Evolutionary conservation across 1,140 invertebrate species (phyloP).

Genomic region (Aphelinus atriplicis): DNA sequence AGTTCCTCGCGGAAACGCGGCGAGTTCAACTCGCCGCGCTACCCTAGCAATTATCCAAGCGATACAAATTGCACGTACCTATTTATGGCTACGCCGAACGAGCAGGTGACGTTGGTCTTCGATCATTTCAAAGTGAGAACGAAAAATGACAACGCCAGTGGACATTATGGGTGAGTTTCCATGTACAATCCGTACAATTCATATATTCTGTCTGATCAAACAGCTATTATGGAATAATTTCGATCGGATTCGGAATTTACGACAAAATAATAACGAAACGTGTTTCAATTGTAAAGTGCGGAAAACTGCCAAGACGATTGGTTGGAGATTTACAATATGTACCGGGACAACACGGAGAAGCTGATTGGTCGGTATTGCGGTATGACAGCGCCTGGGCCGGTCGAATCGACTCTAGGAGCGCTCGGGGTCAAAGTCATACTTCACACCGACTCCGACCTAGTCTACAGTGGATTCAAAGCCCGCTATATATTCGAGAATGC

Average conservation of each 20-base stretch:
- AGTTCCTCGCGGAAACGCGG: slow-evolving; percentile 87
- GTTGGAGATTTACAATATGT: slow-evolving; percentile 91
- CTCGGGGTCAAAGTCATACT: slow-evolving; percentile 84
- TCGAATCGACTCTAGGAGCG: slow-evolving; percentile 87
- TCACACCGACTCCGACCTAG: slow-evolving; percentile 83
- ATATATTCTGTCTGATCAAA: slow-evolving; percentile 12
- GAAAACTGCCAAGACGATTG: slow-evolving; percentile 89
- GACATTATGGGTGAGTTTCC: slow-evolving; percentile 69
- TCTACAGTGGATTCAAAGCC: slow-evolving; percentile 91
- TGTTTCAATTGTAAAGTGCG: slow-evolving; percentile 59
- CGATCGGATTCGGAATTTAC: too few relatives aligned
- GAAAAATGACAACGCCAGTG: slow-evolving; percentile 69
- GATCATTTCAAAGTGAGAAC: slow-evolving; percentile 90
- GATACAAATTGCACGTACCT: slow-evolving; percentile 92
- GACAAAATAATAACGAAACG: too few relatives aligned
- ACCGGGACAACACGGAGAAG: slow-evolving; percentile 80
- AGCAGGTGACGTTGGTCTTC: slow-evolving; percentile 92
- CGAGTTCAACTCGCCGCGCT: slow-evolving; percentile 94
- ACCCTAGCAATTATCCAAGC: slow-evolving; percentile 95
- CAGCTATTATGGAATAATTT: not conserved
- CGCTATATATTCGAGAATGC: slow-evolving; percentile 88
- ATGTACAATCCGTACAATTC: not conserved
- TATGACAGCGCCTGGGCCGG: slow-evolving; percentile 84
- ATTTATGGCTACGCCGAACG: slow-evolving; percentile 84
- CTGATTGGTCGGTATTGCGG: slow-evolving; percentile 89